A percentile compares a stretch with the other conserved stretches of the same genome.
phyloP scores from a whole-genome alignment of 2,797 vertebrate genomes.

The Atherinosoma microstoma region DNA sequence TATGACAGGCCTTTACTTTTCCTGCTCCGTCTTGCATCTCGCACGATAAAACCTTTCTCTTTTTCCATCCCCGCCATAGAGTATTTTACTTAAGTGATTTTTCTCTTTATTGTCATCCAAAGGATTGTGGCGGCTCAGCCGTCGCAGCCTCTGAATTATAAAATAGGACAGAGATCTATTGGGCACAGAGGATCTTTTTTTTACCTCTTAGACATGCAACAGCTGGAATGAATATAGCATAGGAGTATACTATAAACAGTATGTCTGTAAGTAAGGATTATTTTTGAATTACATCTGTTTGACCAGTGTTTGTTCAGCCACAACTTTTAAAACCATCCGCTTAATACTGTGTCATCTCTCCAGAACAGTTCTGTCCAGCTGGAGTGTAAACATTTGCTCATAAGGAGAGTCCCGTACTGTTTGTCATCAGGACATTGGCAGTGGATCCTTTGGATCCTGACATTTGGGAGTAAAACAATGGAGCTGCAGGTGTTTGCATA shows the following conservation, averaged over 20 bases:
- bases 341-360: background rate
- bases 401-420: background rate
- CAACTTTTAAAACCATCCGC: background rate
- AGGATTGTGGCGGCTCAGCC: conserved; percentile 55
- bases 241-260: background rate
- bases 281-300: background rate
- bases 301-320: background rate
- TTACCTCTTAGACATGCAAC: conserved; percentile 9
- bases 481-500: background rate
- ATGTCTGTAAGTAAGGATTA: background rate
- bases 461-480: background rate
- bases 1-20: conserved; percentile 39
- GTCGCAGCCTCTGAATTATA: conserved; percentile 59
- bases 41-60: conserved; percentile 37
- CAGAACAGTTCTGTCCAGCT: background rate
- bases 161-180: conserved; percentile 47
- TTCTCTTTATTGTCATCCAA: conserved; percentile 55
- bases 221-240: background rate
- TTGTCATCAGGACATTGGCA: background rate
- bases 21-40: conserved; percentile 26
- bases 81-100: conserved; percentile 63
- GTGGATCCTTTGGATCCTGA: background rate
- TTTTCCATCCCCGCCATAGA: conserved; percentile 23
- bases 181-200: conserved; percentile 24
- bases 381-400: background rate